Conservation (phyloP, 2,797 vertebrate genomes). For the Remorina albescens region DNA sequence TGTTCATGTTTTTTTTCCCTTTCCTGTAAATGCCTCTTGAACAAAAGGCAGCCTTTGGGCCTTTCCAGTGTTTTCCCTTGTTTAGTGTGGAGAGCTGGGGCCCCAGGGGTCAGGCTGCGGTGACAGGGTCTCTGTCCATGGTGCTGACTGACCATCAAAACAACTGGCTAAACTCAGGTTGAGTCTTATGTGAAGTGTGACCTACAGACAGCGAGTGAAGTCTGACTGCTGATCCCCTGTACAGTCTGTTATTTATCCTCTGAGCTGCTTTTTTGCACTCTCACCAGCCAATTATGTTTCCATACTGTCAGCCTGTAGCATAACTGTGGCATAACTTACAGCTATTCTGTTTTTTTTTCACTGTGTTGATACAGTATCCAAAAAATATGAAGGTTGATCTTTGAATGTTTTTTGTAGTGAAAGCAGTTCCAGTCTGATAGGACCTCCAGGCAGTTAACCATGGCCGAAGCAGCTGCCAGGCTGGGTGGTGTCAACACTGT, state of each 20-base stretch:
- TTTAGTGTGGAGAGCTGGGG: conserved; percentile 36
- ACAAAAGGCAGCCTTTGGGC: conserved; percentile 59
- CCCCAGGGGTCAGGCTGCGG: conserved; percentile 66
- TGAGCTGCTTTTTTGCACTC: conserved; percentile 4
- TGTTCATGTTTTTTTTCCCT: not conserved
- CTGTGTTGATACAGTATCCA: not conserved
- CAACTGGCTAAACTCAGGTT: conserved; percentile 26
- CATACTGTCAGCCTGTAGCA: not conserved
- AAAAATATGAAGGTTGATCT: not conserved
- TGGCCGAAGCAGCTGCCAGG: conserved; percentile 32
- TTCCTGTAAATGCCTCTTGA: not conserved
- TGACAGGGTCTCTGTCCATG: conserved; percentile 77
- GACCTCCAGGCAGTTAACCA: conserved; percentile 28
- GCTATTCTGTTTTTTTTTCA: conserved; percentile 9
- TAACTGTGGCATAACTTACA: not conserved
- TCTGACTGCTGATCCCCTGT: conserved; percentile 11
- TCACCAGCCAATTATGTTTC: not conserved
- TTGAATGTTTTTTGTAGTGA: not conserved
- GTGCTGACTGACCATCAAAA: conserved; percentile 77
- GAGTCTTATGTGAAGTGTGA: conserved; percentile 19
- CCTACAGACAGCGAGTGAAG: conserved; percentile 1
- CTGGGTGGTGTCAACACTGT: conserved; percentile 26
- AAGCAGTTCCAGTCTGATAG: conserved; percentile 52
- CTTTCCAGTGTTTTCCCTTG: conserved; percentile 75
- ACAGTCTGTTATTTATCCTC: conserved; percentile 18